Conservation (phyloP, 2,888 invertebrate species). For the Alentia gelatinosa region DNA sequence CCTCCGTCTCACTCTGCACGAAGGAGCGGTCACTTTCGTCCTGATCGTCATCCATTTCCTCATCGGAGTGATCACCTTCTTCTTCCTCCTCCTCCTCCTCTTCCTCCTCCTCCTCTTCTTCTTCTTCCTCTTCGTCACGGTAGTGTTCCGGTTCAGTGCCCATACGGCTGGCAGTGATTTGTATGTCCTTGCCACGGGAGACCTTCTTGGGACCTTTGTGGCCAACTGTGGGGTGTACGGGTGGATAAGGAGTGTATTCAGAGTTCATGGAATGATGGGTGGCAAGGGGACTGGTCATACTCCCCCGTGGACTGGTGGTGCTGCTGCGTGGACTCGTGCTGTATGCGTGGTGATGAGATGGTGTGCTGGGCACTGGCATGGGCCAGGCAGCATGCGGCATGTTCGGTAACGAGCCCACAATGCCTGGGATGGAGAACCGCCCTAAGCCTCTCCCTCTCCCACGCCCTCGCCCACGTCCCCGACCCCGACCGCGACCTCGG, state of each 20-base stretch:
- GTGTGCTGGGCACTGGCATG: constrained; percentile 30
- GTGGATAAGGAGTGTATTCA: constrained; percentile 38
- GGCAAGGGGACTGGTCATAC: background rate
- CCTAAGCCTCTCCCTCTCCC: background rate
- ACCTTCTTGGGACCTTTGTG: constrained; percentile 50
- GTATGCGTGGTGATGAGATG: background rate
- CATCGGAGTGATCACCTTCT: background rate
- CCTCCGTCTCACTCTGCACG: background rate
- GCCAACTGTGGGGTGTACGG: constrained; percentile 32
- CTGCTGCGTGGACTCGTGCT: constrained; percentile 30
- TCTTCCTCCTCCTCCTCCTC: background rate
- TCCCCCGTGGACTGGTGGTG: constrained; percentile 8
- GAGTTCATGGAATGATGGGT: background rate
- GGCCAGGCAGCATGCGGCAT: constrained; percentile 28
- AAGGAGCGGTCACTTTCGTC: background rate
- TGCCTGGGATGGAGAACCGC: background rate
- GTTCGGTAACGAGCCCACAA: constrained; percentile 13
- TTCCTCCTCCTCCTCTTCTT: background rate
- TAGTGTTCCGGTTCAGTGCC: constrained; percentile 11
- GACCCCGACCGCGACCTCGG: background rate
- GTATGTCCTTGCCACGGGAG: constrained; percentile 37
- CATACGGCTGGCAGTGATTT: constrained; percentile 14
- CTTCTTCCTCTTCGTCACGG: background rate
- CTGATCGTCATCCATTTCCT: background rate
- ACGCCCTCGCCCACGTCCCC: background rate